Evolutionary conservation across 2,113 vertebrate genomes (phyloP), one percentile per base, ranked within the genome.

Genomic region (Ochotona princeps): DNA sequence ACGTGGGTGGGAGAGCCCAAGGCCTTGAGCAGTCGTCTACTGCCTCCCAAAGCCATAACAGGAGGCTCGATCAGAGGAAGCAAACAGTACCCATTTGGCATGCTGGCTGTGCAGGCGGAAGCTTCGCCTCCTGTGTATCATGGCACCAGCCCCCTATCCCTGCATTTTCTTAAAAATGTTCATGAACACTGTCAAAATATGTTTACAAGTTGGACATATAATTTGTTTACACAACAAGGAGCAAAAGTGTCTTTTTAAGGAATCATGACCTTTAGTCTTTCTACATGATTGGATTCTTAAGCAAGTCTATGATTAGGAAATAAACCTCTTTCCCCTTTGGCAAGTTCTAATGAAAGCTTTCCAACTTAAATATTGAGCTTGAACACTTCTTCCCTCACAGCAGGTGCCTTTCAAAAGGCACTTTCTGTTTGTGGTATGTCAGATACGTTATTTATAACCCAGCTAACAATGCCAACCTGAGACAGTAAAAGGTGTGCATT

Each of bases 401-500:
- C 97, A 95, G 96, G 95, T 95, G 97, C 97, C 97, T 93, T 94
- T 97, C 86, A 89, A 94, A 97, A 97, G 96, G 96, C 73, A 81
- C 80, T 96, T 97, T 97, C 96, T 97, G 84, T 96, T 96, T 96
- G 92, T 94, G 90, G 92, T 84, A 14, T 94, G 96, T 96, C 94
- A 96, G 92, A 93, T 92, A 93, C 91, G 94, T 97, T 98, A 96
- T 98, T 98, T 98, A 97, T 98, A 98, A 97, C 91, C 96, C 57
- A 12, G 65, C 96, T 94, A 97, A 98, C 97, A 98, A 98, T 98
- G 97, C 97, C 97, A 97, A 88, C 93, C 49, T 95, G 94, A 98
- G 92, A 95, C 97, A 95, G 96, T 94, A 93, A 96, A 98, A 98
- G 97, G 97, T 98, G 96, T 98, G 90, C 93, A 66, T 97, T 98